Conservation (phyloP, 2,113 vertebrate species). For the Melanerpes formicivorus region DNA sequence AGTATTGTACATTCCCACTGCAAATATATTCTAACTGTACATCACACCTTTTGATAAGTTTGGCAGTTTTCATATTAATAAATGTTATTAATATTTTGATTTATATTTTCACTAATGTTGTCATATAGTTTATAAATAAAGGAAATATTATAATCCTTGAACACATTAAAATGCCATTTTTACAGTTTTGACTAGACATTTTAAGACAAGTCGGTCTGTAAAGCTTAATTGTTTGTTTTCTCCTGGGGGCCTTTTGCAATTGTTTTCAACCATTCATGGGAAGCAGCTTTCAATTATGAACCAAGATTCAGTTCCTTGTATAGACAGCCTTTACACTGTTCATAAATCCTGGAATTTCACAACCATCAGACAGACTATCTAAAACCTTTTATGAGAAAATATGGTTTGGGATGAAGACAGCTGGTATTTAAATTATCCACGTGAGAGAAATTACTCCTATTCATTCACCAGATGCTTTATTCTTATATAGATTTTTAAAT, state of each 20-base stretch:
- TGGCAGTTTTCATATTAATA: too few species aligned
- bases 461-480: constrained; percentile 71
- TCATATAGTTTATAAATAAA: too few species aligned
- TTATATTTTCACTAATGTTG: too few species aligned
- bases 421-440: constrained; percentile 73
- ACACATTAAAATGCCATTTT: background rate
- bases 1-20: too few species aligned
- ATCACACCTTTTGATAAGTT: too few species aligned
- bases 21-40: too few species aligned
- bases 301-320: constrained; percentile 23
- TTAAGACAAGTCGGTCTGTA: constrained; percentile 18
- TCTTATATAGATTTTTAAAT: constrained; percentile 70
- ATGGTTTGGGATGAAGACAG: constrained; percentile 59
- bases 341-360: constrained; percentile 64
- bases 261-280: constrained; percentile 15
- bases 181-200: background rate
- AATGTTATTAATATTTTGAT: too few species aligned
- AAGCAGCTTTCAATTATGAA: constrained; percentile 17
- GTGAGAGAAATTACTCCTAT: constrained; percentile 69
- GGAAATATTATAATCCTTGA: too few species aligned
- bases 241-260: background rate
- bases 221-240: constrained; percentile 42
- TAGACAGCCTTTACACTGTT: constrained; percentile 3
- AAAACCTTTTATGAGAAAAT: constrained; percentile 76
- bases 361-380: constrained; percentile 45